Conservation (phyloP, 2,113 vertebrate species). For the Plestiodon gilberti region DNA sequence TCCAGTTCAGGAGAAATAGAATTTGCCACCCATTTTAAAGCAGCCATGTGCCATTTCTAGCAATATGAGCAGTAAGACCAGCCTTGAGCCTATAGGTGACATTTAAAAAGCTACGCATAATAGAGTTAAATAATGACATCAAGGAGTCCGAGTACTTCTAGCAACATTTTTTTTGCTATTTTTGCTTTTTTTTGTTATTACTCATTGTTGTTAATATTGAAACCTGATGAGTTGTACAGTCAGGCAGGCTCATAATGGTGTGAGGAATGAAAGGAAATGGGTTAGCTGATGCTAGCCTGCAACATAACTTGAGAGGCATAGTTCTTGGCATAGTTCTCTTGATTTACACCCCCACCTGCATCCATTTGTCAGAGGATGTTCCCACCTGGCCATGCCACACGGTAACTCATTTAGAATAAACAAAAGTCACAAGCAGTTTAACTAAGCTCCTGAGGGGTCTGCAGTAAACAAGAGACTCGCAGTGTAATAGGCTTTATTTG, state of each 20-base stretch:
- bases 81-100: not conserved
- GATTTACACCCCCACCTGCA: not conserved
- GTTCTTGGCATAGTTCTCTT: not conserved
- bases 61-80: not conserved
- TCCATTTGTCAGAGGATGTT: not conserved
- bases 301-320: not conserved
- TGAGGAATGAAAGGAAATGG: rapidly evolving
- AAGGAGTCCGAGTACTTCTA: constrained; percentile 17
- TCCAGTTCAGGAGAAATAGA: not conserved
- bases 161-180: constrained; percentile 2
- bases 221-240: rapidly evolving
- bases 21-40: not conserved
- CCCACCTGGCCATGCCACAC: not conserved
- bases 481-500: constrained; percentile 55
- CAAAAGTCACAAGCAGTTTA: constrained; percentile 44
- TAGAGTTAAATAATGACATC: not conserved
- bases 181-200: not conserved
- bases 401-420: constrained; percentile 42
- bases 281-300: not conserved
- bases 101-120: not conserved
- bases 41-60: not conserved
- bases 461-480: constrained; percentile 13
- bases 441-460: constrained; percentile 43
- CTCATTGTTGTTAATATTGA: constrained; percentile 5
- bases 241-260: rapidly evolving